These are phyloP conservation scores for Notothenia rossii DNA, from an alignment of 2,113 vertebrate genomes.

Conservation along the genomic window DNA sequence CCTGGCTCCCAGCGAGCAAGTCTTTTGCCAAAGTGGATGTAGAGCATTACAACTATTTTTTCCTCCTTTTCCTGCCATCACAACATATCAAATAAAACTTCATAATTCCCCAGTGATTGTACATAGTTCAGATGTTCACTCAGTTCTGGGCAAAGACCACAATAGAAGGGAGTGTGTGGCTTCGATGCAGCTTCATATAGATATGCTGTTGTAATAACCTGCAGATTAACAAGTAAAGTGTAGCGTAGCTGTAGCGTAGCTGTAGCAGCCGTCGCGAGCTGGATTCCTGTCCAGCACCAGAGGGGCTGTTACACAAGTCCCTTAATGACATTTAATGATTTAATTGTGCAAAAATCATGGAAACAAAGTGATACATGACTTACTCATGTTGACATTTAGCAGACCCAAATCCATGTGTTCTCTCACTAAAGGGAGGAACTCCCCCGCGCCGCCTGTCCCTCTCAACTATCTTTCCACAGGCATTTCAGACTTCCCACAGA, in stretches of 20 bases:
- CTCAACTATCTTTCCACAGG: slow-evolving; percentile 36
- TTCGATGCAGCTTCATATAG: slow-evolving; percentile 39
- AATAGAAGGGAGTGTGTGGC: slow-evolving; percentile 32
- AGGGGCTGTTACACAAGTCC: slow-evolving; percentile 77
- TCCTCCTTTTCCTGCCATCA: slow-evolving; percentile 14
- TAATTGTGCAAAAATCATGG: slow-evolving; percentile 81
- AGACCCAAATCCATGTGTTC: slow-evolving; percentile 74
- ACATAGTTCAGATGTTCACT: slow-evolving; percentile 37
- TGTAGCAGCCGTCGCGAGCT: slow-evolving; percentile 33
- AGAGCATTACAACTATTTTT: slow-evolving; percentile 68
- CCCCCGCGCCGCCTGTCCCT: not conserved
- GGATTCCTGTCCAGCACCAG: slow-evolving; percentile 48
- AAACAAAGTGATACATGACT: slow-evolving; percentile 79
- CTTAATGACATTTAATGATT: slow-evolving; percentile 82
- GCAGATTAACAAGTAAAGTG: slow-evolving; percentile 50
- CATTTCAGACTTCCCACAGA: not conserved
- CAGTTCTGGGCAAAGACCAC: slow-evolving; percentile 22
- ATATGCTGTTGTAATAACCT: slow-evolving; percentile 56
- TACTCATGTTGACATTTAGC: slow-evolving; percentile 78
- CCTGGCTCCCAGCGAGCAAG: slow-evolving; percentile 62
- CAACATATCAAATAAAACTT: slow-evolving; percentile 63
- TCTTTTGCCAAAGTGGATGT: slow-evolving; percentile 74
- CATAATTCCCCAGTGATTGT: slow-evolving; percentile 54
- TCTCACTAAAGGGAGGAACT: slow-evolving; percentile 45
- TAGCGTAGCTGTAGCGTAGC: slow-evolving; percentile 5